Conservation (phyloP, 1,140 invertebrate genomes). For the Chlorops oryzae region DNA sequence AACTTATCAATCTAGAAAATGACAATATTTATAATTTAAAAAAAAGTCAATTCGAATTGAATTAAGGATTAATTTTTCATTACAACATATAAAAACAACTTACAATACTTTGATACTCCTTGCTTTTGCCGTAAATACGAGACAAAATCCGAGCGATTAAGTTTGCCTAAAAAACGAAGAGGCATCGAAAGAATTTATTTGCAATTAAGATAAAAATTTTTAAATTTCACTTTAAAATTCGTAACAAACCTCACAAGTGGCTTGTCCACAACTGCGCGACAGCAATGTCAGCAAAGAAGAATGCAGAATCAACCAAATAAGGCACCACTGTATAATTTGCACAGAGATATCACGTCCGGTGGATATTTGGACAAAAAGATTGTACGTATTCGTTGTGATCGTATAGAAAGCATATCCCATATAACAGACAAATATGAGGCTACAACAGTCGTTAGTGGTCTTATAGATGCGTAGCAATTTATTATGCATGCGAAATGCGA, state of each 20-base stretch:
- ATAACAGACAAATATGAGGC: conserved; percentile 38
- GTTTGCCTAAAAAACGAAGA: conserved; percentile 30
- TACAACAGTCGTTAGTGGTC: conserved; percentile 39
- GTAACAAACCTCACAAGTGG: conserved; percentile 32
- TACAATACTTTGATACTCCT: conserved; percentile 43
- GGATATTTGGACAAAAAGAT: conserved; percentile 42
- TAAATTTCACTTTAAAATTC: not conserved
- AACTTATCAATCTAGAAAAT: conserved; percentile 41
- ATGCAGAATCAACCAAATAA: conserved; percentile 34
- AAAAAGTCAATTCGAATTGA: not conserved
- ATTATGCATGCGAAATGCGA: conserved; percentile 42
- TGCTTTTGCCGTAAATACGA: conserved; percentile 36
- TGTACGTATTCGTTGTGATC: conserved; percentile 44
- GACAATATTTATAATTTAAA: not conserved
- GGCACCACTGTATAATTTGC: conserved; percentile 35
- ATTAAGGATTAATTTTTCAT: not conserved
- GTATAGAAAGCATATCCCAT: conserved; percentile 44
- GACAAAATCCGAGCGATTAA: conserved; percentile 37
- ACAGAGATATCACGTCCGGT: conserved; percentile 27
- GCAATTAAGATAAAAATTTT: not conserved
- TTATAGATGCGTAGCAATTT: conserved; percentile 38
- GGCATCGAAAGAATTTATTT: not conserved
- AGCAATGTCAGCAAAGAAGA: conserved; percentile 29
- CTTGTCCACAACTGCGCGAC: conserved; percentile 33
- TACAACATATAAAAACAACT: not conserved